Evolutionary conservation across 2,888 invertebrate genomes (phyloP), one percentile per base, ranked within the genome.

Genomic region (Dicyrtomina minuta): DNA sequence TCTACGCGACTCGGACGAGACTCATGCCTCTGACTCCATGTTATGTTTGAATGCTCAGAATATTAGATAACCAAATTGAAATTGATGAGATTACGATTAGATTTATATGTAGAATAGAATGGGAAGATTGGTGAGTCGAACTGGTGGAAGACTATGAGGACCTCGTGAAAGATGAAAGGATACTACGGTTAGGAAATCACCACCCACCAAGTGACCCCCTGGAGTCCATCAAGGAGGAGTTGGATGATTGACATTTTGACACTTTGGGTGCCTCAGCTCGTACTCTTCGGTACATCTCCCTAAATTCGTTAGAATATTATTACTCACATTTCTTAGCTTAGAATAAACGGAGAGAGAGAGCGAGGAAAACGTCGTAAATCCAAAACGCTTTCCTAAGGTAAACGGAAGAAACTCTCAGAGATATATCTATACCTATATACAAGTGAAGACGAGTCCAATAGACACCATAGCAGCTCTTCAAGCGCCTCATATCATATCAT

Each of bases 181-280:
- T 49, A 46, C 41, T 39, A 46, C 27, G 61, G 60, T 39, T 64
- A 59, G 58, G 65, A 61, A 68, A 75, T 74, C 77, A 75, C 77
- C 77, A 75, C 77, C 75, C 77, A 77, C 75, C 73, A 75, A 74
- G 75, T 75, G 74, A 76, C 75, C 75, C 77, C 77, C 77, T 75
- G 74, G 73, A 76, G 77, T 75, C 73, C 73, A 72, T 75, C 75
- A 75, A 75, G 77, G 77, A 74, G 77, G 77, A 76, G 77, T 73
- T 73, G 72, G 66, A 67, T 77, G 77, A 77, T 77, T 77, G 77
- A 76, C 77, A 77, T 70, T 72, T 77, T 77, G 77, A 77, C 77
- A 77, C 66, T 74, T 73, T 74, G 73, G 74, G 73, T 71, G 71
- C 74, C 74, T 68, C 53, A 68, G 62, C 61, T n/a, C 55, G 55